These are phyloP conservation scores for Falco concolor DNA, from an alignment of 2,797 vertebrate genomes.

Conservation along the genomic window DNA sequence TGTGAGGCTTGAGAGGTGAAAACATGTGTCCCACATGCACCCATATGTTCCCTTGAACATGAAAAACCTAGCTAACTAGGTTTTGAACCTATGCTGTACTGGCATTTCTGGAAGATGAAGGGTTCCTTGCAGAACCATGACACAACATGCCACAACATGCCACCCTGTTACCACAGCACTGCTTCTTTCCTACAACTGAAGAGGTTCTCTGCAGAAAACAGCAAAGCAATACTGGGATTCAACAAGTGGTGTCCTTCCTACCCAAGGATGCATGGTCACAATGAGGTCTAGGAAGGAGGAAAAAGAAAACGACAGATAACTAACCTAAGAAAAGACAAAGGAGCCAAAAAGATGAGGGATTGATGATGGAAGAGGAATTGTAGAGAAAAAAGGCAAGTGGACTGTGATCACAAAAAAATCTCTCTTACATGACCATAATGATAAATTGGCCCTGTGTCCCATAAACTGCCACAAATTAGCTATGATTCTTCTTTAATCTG, in stretches of 20 bases:
- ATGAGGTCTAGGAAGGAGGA: background rate
- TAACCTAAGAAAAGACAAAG: background rate
- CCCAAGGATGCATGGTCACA: background rate
- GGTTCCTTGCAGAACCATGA: background rate
- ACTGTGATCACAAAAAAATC: background rate
- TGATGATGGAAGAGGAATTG: background rate
- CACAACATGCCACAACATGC: rapidly evolving
- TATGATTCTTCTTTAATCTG: background rate
- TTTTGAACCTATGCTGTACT: no score
- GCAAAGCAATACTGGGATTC: background rate
- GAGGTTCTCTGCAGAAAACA: background rate
- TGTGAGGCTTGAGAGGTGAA: background rate
- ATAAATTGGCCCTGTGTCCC: background rate
- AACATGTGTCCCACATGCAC: background rate
- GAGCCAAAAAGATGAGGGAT: background rate
- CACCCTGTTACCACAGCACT: background rate
- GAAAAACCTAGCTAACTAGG: background rate
- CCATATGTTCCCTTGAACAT: background rate
- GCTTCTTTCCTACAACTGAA: background rate
- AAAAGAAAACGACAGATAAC: background rate
- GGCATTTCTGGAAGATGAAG: background rate
- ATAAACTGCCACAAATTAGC: background rate
- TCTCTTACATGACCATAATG: background rate
- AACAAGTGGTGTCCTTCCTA: background rate
- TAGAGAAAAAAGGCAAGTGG: background rate